Evolutionary conservation across 2,797 vertebrate species (phyloP).

Genomic region (Cichlasoma orientale): DNA sequence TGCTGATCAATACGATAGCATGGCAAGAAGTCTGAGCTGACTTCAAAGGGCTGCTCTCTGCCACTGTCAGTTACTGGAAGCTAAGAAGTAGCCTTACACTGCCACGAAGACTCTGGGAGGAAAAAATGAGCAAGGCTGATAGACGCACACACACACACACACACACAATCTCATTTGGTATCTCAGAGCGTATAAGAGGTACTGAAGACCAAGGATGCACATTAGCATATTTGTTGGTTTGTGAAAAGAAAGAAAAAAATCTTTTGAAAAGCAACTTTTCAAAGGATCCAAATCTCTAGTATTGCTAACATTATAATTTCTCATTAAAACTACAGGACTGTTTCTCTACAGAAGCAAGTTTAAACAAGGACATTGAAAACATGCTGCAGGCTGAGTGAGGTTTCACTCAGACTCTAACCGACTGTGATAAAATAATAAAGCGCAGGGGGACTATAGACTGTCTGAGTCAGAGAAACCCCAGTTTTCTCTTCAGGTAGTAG

Average conservation of each 20-base stretch:
- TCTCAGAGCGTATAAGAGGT: not conserved
- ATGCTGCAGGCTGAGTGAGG: slow-evolving; percentile 17
- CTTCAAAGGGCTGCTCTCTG: slow-evolving; percentile 64
- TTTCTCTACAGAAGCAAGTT: not conserved
- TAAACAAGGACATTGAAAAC: slow-evolving; percentile 5
- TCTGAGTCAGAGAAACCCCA: slow-evolving; percentile 26
- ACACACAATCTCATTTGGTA: slow-evolving; percentile 4
- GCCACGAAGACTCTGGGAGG: slow-evolving; percentile 27
- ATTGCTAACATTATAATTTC: not conserved
- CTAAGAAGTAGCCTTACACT: slow-evolving; percentile 45
- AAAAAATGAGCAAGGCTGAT: slow-evolving; percentile 56
- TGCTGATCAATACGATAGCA: slow-evolving; percentile 65
- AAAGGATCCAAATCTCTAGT: not conserved
- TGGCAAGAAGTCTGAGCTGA: slow-evolving; percentile 56
- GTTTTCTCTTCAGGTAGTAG: not conserved
- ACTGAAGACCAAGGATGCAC: not conserved
- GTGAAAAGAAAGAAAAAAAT: not conserved
- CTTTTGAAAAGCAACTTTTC: not conserved
- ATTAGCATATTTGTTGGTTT: not conserved
- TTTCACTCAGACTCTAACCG: slow-evolving; percentile 18
- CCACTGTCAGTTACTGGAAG: slow-evolving; percentile 57
- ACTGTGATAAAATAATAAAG: slow-evolving; percentile 33
- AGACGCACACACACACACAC: slow-evolving; percentile 24
- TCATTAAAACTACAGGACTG: not conserved
- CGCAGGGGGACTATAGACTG: slow-evolving; percentile 22